These are phyloP conservation scores for Drosophila ustulata DNA, from an alignment of 2,888 invertebrate species.

Conservation along the genomic window DNA sequence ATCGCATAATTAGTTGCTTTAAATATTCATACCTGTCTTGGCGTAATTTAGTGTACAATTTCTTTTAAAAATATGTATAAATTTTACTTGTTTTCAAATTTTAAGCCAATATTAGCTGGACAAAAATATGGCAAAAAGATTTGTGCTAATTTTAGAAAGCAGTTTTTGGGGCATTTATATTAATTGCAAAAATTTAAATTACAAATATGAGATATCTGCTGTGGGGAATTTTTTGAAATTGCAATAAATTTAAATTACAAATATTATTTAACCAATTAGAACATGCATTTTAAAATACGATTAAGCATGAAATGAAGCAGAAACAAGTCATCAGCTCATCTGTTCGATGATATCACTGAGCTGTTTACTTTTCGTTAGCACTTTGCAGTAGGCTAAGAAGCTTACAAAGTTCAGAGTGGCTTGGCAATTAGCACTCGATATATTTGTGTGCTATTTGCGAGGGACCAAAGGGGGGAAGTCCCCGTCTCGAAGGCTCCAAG, in stretches of 20 bases:
- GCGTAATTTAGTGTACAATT: no score
- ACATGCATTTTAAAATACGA: background rate
- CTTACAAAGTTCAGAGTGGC: conserved; percentile 4
- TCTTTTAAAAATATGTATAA: no score
- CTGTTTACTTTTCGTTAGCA: conserved; percentile 5
- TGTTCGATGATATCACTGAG: conserved; percentile 30
- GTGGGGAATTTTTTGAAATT: no score
- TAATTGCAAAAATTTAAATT: no score
- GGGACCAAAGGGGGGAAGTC: background rate
- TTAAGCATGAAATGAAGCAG: conserved; percentile 8
- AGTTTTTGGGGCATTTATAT: no score
- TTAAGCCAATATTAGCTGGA: no score
- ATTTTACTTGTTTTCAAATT: no score
- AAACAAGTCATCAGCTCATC: conserved; percentile 8
- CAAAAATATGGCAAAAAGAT: no score
- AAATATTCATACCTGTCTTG: background rate
- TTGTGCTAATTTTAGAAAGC: no score
- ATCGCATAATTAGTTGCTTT: background rate
- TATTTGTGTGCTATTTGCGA: conserved; percentile 14
- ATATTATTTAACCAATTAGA: background rate
- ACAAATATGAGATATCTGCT: no score
- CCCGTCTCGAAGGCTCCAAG: background rate
- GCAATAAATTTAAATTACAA: background rate
- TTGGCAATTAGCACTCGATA: conserved; percentile 23
- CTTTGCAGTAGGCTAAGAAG: conserved; percentile 1